Base-by-base conservation (phyloP, 2,888 invertebrate genomes). In the Stenurella melanura region DNA sequence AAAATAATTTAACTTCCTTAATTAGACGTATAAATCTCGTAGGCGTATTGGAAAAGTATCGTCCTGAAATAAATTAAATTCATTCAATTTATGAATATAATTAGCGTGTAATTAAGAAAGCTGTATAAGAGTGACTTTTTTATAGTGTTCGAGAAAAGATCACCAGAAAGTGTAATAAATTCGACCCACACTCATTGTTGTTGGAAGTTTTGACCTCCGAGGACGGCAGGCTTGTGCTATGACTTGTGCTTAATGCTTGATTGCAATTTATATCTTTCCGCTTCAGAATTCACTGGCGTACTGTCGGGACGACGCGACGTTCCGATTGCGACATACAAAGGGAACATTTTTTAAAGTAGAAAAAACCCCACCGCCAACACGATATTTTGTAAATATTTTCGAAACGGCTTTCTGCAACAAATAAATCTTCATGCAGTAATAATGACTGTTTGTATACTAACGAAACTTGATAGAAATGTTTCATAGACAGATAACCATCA, bases 171-270 rank as follows among this genome's bases (percentile, higher is more conserved):
- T 78, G 85, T 80, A 80, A 86, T 86, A 86, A 86, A 86, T 86
- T 79, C 85, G 84, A 83, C 85, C 86, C 84, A 85, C 86, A 84
- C 84, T 84, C 83, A 84, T 85, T 86, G 72, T 83, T 83, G 83
- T 75, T 83, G 83, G 81, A 80, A 82, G 83, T 83, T 84, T 84
- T 81, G 83, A 83, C 83, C 83, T 80, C 81, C 78, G 79, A 77
- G 78, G 83, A 80, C 81, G 82, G 80, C 79, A 78, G 73, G 78
- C 77, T 78, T 79, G 82, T 81, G 82, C 82, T 83, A 81, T 81
- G 84, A 83, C 79, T 83, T 78, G 78, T 78, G 81, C 80, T 80
- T 74, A 77, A 80, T 79, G 80, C 82, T 81, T 85, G 85, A 85
- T 85, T 85, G 84, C 84, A 81, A 85, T 85, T 85, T 85, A 85